A percentile compares a stretch with the other conserved stretches of the same genome.
Evolutionary conservation across 2,888 invertebrate species (phyloP).

Genomic region (Volucella inflata): DNA sequence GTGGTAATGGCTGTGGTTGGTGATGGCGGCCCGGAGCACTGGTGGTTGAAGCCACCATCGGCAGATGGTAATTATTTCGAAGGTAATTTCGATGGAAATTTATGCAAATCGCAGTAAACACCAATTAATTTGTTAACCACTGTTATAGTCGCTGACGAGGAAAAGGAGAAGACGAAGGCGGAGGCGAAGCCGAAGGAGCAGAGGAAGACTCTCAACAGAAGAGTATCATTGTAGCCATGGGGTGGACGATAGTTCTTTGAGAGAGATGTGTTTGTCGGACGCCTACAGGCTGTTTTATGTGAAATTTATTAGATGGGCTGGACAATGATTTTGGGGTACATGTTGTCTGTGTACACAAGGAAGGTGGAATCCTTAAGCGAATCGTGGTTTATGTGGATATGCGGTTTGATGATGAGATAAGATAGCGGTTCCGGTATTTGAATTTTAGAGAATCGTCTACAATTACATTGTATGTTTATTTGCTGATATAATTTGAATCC

Average conservation of each 20-base stretch:
- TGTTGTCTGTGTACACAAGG: constrained; percentile 51
- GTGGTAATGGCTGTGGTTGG: not conserved
- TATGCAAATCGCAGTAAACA: constrained; percentile 76
- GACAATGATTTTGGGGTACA: constrained; percentile 32
- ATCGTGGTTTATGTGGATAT: constrained; percentile 29
- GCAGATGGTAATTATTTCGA: constrained; percentile 60
- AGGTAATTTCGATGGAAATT: constrained; percentile 74
- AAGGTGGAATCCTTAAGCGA: constrained; percentile 34
- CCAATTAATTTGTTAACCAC: constrained; percentile 75
- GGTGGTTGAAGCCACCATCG: constrained; percentile 29
- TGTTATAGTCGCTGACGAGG: constrained; percentile 57
- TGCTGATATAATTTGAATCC: constrained; percentile 5
- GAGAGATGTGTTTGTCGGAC: constrained; percentile 27
- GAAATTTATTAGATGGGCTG: constrained; percentile 71
- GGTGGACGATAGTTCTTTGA: constrained; percentile 14
- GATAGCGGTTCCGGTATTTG: constrained; percentile 24
- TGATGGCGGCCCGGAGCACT: constrained; percentile 15
- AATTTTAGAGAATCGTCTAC: constrained; percentile 12
- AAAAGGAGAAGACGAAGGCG: constrained; percentile 14
- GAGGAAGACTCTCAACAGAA: no score
- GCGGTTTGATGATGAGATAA: constrained; percentile 10
- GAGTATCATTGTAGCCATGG: no score
- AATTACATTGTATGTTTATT: constrained; percentile 21
- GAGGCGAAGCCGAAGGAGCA: not conserved
- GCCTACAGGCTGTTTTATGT: constrained; percentile 60